phyloP scores from a whole-genome alignment of 2,113 vertebrate species.

The Pituophis catenifer region DNA sequence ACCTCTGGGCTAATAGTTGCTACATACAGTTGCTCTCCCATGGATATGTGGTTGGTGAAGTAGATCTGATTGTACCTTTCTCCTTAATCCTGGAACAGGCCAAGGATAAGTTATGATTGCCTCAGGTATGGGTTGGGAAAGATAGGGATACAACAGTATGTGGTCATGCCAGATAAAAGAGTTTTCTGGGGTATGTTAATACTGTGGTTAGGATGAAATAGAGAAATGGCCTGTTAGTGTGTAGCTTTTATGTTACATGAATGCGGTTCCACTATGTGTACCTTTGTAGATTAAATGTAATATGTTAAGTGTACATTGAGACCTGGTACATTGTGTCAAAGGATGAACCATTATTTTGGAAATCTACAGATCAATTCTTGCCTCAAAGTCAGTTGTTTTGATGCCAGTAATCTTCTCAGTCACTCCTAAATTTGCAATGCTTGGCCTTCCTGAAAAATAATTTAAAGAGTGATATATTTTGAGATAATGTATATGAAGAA shows the following conservation, averaged over 20 bases:
- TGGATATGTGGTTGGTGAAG: not conserved
- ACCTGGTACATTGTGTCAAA: not conserved
- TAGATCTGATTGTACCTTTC: not conserved
- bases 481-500: not conserved
- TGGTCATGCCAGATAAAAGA: not conserved
- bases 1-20: not conserved
- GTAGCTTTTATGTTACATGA: not conserved
- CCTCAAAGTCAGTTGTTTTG: not conserved
- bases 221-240: not conserved
- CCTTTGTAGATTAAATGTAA: not conserved
- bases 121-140: not conserved
- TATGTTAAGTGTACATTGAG: not conserved
- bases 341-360: not conserved
- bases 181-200: not conserved
- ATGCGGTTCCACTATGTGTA: not conserved
- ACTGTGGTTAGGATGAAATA: not conserved
- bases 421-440: not conserved
- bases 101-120: not conserved
- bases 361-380: not conserved
- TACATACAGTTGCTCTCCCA: not conserved
- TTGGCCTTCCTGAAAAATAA: not conserved
- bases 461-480: not conserved
- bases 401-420: too few species aligned
- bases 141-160: not conserved
- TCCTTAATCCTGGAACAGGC: not conserved